Evolutionary conservation across 2,888 invertebrate genomes (phyloP).

Genomic region (Rhingia campestris): DNA sequence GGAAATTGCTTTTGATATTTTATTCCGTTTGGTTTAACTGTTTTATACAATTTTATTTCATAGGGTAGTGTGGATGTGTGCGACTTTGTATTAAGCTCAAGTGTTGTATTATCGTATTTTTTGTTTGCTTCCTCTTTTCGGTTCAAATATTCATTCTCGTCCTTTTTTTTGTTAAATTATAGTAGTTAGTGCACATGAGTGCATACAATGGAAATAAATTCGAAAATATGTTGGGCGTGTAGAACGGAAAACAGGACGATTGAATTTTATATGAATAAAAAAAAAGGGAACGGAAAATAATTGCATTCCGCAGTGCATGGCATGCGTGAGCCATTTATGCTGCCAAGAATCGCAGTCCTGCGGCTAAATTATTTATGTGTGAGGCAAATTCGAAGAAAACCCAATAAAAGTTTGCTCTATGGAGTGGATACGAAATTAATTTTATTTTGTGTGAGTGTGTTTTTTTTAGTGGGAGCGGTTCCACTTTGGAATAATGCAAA

Average conservation of each 20-base stretch:
- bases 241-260: background rate
- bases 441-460: slow-evolving; percentile 9
- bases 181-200: slow-evolving; percentile 58
- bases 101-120: background rate
- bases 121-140: background rate
- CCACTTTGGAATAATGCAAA: slow-evolving; percentile 3
- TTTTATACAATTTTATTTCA: slow-evolving; percentile 3
- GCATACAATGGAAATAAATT: slow-evolving; percentile 42
- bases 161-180: slow-evolving; percentile 42
- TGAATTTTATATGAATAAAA: background rate
- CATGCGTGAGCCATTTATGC: slow-evolving; percentile 29
- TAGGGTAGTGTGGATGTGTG: slow-evolving; percentile 18
- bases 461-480: slow-evolving; percentile 26
- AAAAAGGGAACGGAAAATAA: background rate
- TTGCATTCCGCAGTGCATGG: background rate
- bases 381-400: slow-evolving; percentile 40
- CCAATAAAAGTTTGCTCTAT: slow-evolving; percentile 47
- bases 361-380: slow-evolving; percentile 41
- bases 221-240: background rate
- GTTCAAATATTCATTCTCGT: background rate
- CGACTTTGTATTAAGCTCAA: slow-evolving; percentile 10
- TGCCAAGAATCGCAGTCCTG: slow-evolving; percentile 11
- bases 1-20: slow-evolving; percentile 73
- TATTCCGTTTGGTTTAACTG: slow-evolving; percentile 45
- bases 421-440: slow-evolving; percentile 52